Evolutionary conservation across 1,140 invertebrate genomes (phyloP), one percentile per base, ranked within the genome.

Genomic region (Chironomus tepperi): DNA sequence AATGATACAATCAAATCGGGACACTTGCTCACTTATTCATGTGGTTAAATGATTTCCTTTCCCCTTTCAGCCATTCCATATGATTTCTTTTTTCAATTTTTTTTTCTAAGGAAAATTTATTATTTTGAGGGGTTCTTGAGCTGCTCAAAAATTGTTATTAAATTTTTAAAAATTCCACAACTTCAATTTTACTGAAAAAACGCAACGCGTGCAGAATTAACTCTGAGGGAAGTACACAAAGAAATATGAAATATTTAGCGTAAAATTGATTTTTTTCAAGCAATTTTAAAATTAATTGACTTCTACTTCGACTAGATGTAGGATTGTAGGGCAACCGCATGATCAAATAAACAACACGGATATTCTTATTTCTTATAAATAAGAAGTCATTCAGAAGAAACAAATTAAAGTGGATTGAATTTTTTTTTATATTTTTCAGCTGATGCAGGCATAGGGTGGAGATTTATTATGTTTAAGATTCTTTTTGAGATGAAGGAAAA

Each of bases 111-210:
- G 24, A 34, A 34, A 34, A 34, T 34, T 34, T 34, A 34, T 34
- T 57, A 12, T 57, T 15, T 15, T 12, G 47, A 57, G 47, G 24
- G 47, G 47, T 57, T 57, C 47, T n/a, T 12, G 47, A 57, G n/a
- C 12, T 57, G 15, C 12, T 57, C n/a, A n/a, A 57, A 57, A 57
- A 57, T 57, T 57, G n/a, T 57, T 57, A 57, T 57, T 57, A 57
- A 57, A 57, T n/a, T n/a, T 57, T 57, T n/a, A 57, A n/a, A 57
- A 57, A 57, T 57, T 57, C 47, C 47, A 57, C n/a, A 57, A 57
- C 12, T 57, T n/a, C 8, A 47, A 47, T 47, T 57, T 57, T 15
- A 57, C 12, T n/a, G n/a, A n/a, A n/a, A 57, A 57, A 57, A n/a
- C 47, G 47, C 47, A 57, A 57, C 47, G 47, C n/a, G 47, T 57